Percentiles rank a stretch among this genome's conserved stretches.
Conservation (phyloP, 2,113 vertebrate genomes). For the Campylorhamphus procurvoides region DNA sequence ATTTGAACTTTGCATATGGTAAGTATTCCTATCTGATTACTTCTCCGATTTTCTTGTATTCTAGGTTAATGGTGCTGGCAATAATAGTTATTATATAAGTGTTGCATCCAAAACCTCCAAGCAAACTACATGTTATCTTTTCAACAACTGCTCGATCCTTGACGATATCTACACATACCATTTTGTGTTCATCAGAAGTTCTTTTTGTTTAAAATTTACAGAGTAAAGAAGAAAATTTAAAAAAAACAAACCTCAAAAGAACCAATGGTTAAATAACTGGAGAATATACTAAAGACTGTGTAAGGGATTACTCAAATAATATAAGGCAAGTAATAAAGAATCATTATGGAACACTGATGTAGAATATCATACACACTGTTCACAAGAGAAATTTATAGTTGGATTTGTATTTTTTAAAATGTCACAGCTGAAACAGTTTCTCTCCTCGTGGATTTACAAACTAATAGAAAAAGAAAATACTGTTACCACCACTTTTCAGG, state of each 20-base stretch:
- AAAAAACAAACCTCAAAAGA: background rate
- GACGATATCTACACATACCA: background rate
- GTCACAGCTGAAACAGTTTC: background rate
- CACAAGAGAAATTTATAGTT: background rate
- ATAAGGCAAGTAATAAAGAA: background rate
- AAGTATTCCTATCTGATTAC: background rate
- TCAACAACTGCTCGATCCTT: background rate
- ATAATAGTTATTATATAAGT: background rate
- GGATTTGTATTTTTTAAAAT: background rate
- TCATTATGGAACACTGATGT: background rate
- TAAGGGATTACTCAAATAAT: background rate
- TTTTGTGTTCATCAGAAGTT: background rate
- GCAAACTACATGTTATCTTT: background rate
- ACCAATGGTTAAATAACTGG: background rate
- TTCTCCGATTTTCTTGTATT: constrained; percentile 16
- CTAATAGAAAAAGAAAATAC: background rate
- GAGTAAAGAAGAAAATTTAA: background rate
- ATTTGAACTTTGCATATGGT: background rate
- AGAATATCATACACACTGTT: background rate
- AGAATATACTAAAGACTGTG: background rate
- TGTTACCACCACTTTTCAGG: background rate
- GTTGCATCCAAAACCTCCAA: background rate
- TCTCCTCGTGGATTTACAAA: background rate
- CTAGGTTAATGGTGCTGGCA: background rate
- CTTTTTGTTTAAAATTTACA: background rate